phyloP scores from a whole-genome alignment of 2,888 invertebrate species.

The Apotomis betuletana region DNA sequence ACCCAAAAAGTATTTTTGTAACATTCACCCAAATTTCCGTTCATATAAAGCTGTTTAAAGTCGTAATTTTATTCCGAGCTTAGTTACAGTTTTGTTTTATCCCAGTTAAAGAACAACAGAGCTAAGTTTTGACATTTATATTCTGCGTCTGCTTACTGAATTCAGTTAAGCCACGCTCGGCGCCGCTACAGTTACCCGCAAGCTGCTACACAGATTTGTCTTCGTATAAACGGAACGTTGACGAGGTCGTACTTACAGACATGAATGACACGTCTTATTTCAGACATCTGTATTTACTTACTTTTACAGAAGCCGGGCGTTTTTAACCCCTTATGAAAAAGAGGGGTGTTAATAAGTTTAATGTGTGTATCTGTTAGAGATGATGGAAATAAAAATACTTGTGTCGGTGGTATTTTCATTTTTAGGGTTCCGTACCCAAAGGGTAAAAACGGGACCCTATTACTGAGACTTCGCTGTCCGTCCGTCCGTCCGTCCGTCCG shows the following conservation, averaged over 20 bases:
- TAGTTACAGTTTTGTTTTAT: constrained; percentile 39
- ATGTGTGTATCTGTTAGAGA: no score
- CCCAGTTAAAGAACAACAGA: constrained; percentile 42
- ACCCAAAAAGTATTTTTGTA: background rate
- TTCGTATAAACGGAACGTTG: constrained; percentile 37
- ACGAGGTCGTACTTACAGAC: constrained; percentile 6
- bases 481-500: no score
- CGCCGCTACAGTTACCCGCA: constrained; percentile 54
- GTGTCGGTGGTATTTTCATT: no score
- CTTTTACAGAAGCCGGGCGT: no score
- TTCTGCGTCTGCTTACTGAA: constrained; percentile 54
- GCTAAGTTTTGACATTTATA: constrained; percentile 48
- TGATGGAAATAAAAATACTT: no score
- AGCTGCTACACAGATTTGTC: constrained; percentile 54
- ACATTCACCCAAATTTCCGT: constrained; percentile 9
- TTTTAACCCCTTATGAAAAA: no score
- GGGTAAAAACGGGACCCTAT: no score
- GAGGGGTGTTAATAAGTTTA: no score
- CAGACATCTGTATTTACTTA: no score
- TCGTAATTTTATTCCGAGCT: constrained; percentile 33
- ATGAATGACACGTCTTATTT: no score
- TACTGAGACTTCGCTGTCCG: no score
- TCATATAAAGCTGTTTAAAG: constrained; percentile 28
- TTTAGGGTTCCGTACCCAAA: no score
- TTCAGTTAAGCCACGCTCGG: constrained; percentile 52